Percentiles rank a stretch among this genome's conserved stretches.
Evolutionary conservation across 2,888 invertebrate genomes (phyloP).

Genomic region (Ecdyonurus torrentis): DNA sequence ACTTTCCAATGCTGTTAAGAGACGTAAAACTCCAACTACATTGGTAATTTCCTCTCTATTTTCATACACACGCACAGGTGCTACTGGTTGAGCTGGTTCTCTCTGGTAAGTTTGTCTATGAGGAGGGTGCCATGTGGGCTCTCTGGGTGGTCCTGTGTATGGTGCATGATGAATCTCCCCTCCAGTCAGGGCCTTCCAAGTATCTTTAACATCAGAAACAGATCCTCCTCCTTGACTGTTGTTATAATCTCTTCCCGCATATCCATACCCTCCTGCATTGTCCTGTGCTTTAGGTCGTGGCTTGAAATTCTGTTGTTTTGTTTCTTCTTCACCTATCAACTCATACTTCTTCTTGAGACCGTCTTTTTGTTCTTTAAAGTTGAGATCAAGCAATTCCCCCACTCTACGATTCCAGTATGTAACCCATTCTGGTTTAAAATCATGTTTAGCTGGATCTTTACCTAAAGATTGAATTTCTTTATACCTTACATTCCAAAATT

Average conservation of each 20-base stretch:
- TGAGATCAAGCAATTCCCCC: slow-evolving; percentile 56
- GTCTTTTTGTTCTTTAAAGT: slow-evolving; percentile 44
- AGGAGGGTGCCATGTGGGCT: not conserved
- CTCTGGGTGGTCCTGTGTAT: not conserved
- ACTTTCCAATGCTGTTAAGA: slow-evolving; percentile 65
- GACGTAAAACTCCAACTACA: slow-evolving; percentile 48
- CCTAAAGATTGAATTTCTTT: slow-evolving; percentile 57
- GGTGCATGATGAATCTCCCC: slow-evolving; percentile 17
- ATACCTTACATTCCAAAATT: slow-evolving; percentile 71
- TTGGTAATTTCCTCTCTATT: slow-evolving; percentile 21
- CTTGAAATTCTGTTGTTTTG: not conserved
- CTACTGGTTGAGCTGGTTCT: not conserved
- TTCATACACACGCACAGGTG: not conserved
- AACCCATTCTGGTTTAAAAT: slow-evolving; percentile 83
- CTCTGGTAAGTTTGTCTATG: not conserved
- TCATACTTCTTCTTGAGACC: slow-evolving; percentile 47
- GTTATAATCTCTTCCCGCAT: not conserved
- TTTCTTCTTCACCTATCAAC: slow-evolving; percentile 26
- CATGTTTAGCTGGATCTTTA: slow-evolving; percentile 59
- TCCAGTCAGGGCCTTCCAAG: slow-evolving; percentile 18
- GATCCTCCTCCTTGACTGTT: not conserved
- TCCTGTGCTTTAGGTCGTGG: too few relatives aligned
- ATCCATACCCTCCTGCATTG: not conserved
- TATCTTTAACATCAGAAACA: slow-evolving; percentile 17
- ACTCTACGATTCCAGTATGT: slow-evolving; percentile 67